These are phyloP conservation scores for Clamator glandarius DNA, from an alignment of 2,797 vertebrate genomes.

Conservation along the genomic window DNA sequence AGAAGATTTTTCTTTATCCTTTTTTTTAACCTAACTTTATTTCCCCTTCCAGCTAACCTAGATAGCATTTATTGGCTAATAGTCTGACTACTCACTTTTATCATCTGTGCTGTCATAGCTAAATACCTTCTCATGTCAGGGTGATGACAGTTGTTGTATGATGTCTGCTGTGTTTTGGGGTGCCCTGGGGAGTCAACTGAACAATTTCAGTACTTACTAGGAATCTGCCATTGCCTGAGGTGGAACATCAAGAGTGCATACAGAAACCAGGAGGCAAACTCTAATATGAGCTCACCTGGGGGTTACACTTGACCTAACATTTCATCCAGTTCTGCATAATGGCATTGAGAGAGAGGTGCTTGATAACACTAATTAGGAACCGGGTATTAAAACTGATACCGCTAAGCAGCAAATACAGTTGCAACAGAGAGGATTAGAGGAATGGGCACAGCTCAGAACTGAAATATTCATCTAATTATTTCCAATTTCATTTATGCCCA, in stretches of 20 bases:
- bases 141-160: background rate
- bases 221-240: background rate
- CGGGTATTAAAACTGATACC: slow-evolving; percentile 30
- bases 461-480: slow-evolving; percentile 41
- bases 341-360: background rate
- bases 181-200: background rate
- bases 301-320: background rate
- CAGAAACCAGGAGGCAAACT: background rate
- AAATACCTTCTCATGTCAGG: background rate
- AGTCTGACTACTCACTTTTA: background rate
- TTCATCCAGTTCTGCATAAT: slow-evolving; percentile 32
- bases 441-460: background rate
- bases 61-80: background rate
- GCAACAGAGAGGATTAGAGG: slow-evolving; percentile 34
- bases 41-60: background rate
- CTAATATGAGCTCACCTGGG: slow-evolving; percentile 2
- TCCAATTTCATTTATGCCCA: background rate
- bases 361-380: slow-evolving; percentile 46
- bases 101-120: background rate
- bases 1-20: background rate
- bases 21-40: background rate
- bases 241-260: background rate
- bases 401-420: background rate
- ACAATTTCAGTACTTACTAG: background rate
- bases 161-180: background rate